Conservation (phyloP, 2,888 invertebrate genomes). For the Geophilus truncorum region DNA sequence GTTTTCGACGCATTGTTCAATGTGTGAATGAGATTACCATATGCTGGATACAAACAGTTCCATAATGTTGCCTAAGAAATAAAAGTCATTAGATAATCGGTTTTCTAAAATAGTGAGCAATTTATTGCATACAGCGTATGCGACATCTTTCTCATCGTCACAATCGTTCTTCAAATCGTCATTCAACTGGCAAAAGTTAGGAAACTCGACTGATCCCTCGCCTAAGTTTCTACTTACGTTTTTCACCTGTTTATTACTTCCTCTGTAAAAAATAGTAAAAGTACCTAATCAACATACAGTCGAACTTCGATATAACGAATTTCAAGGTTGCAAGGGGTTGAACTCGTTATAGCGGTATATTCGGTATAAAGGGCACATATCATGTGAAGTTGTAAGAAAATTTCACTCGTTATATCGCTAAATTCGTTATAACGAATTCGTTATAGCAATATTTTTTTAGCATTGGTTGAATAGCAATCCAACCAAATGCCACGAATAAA, state of each 20-base stretch:
- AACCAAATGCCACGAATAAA: too few relatives aligned
- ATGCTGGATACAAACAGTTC: not conserved
- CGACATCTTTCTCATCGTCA: not conserved
- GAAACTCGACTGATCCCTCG: not conserved
- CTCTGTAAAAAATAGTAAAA: not conserved
- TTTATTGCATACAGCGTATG: not conserved
- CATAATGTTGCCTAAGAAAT: not conserved
- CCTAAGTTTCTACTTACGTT: not conserved
- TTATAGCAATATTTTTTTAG: too few relatives aligned
- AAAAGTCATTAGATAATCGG: not conserved
- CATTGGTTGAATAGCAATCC: too few relatives aligned
- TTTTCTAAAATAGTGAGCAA: not conserved
- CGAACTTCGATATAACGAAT: too few relatives aligned
- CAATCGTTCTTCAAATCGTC: not conserved
- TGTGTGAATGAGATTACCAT: not conserved
- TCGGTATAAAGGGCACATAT: too few relatives aligned
- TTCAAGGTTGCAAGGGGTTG: too few relatives aligned
- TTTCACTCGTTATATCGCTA: not conserved
- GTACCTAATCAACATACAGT: too few relatives aligned
- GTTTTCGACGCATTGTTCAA: not conserved
- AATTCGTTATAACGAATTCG: too few relatives aligned
- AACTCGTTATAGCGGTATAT: too few relatives aligned
- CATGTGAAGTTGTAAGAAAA: too few relatives aligned
- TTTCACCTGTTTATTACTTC: not conserved
- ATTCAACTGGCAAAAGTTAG: not conserved